These are phyloP conservation scores for Diplodus puntazzo DNA, from an alignment of 2,797 vertebrate genomes.

Conservation along the genomic window DNA sequence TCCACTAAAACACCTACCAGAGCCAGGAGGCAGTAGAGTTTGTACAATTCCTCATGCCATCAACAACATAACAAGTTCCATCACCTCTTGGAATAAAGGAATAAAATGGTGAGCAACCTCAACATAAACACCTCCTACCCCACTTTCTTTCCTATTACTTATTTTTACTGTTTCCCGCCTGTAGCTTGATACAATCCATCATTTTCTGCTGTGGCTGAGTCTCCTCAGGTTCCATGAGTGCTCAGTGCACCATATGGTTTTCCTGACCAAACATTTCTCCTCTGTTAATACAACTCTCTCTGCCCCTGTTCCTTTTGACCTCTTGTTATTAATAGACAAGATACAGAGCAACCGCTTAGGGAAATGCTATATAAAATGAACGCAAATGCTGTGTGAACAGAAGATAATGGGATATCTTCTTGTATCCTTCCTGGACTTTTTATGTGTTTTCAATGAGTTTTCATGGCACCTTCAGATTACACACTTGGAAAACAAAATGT, in stretches of 20 bases:
- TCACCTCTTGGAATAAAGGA: constrained; percentile 69
- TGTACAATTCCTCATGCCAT: constrained; percentile 68
- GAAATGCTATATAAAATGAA: constrained; percentile 17
- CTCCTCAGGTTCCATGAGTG: constrained; percentile 44
- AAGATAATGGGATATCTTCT: constrained; percentile 6
- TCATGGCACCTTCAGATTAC: background rate
- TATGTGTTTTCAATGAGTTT: constrained; percentile 28
- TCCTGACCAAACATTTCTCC: constrained; percentile 48
- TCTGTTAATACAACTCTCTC: constrained; percentile 37
- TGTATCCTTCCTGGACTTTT: background rate
- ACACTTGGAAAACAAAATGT: background rate
- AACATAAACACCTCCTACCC: constrained; percentile 55
- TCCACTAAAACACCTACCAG: constrained; percentile 68
- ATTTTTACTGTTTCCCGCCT: constrained; percentile 62
- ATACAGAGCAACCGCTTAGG: constrained; percentile 36
- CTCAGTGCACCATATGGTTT: constrained; percentile 55
- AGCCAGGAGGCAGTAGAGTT: constrained; percentile 66
- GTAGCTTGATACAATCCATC: constrained; percentile 68
- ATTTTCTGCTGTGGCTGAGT: constrained; percentile 49
- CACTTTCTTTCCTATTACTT: constrained; percentile 65
- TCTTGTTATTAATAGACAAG: constrained; percentile 64
- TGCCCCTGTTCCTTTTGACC: constrained; percentile 54
- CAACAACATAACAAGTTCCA: constrained; percentile 76
- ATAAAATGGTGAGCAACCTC: constrained; percentile 53
- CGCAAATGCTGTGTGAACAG: constrained; percentile 10